These are phyloP conservation scores for Gastrophysa polygoni DNA, from an alignment of 2,888 invertebrate species.

Conservation along the genomic window DNA sequence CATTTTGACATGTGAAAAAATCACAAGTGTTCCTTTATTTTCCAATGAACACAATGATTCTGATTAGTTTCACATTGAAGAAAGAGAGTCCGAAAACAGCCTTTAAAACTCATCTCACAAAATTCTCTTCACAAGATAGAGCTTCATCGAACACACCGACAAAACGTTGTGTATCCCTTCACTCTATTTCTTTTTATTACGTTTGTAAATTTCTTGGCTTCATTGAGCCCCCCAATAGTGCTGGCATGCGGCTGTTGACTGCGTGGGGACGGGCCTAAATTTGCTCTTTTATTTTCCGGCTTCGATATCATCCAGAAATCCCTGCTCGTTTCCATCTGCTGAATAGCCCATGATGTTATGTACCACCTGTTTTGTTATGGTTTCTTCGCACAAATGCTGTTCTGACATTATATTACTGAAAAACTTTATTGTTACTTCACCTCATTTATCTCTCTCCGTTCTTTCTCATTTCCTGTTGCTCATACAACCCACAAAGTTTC, in stretches of 20 bases:
- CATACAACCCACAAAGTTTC: too few species aligned
- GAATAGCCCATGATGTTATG: conserved; percentile 40
- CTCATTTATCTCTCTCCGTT: too few species aligned
- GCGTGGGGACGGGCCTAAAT: conserved; percentile 33
- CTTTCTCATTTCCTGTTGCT: too few species aligned
- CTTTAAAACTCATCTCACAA: background rate
- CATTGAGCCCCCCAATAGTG: conserved; percentile 40
- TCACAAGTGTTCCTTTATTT: too few species aligned
- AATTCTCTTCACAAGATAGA: background rate
- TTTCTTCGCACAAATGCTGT: background rate
- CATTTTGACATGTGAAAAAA: too few species aligned
- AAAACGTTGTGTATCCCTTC: background rate
- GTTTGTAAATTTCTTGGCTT: conserved; percentile 38
- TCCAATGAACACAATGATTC: too few species aligned
- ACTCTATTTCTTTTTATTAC: conserved; percentile 30
- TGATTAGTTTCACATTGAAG: too few species aligned
- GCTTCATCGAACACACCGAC: background rate
- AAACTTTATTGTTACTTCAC: background rate
- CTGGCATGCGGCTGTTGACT: conserved; percentile 26
- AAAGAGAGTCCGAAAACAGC: too few species aligned
- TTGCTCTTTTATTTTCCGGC: conserved; percentile 40
- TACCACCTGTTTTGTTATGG: conserved; percentile 42
- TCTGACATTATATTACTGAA: background rate
- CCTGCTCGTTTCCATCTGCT: conserved; percentile 17
- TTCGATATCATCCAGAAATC: conserved; percentile 38